phyloP scores from a whole-genome alignment of 2,797 vertebrate genomes.

The Parambassis ranga region DNA sequence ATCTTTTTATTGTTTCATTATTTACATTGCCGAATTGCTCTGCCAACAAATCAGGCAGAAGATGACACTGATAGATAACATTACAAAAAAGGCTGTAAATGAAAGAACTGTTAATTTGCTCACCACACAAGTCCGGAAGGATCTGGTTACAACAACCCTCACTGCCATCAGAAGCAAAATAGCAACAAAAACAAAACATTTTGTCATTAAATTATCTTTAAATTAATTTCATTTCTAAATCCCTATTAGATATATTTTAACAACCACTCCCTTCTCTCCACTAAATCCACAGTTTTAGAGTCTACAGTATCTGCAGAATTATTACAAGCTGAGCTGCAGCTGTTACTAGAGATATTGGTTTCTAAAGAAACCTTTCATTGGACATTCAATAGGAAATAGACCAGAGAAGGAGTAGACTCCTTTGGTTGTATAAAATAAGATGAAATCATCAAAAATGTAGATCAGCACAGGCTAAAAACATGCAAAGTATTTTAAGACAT shows the following conservation, averaged over 20 bases:
- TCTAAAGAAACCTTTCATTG: background rate
- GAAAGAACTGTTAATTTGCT: background rate
- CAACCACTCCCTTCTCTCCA: constrained; percentile 1
- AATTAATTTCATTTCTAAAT: constrained; percentile 1
- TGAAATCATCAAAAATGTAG: background rate
- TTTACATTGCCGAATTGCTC: constrained; percentile 65
- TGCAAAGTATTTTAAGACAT: constrained; percentile 35
- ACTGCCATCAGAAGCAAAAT: constrained; percentile 1
- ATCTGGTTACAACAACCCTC: too few species aligned
- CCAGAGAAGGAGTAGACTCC: background rate
- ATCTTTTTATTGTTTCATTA: constrained; percentile 72
- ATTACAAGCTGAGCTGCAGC: background rate
- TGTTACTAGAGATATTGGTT: background rate
- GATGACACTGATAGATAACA: constrained; percentile 24
- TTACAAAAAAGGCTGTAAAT: constrained; percentile 37
- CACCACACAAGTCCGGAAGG: background rate
- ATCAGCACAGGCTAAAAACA: background rate
- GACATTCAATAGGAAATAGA: background rate
- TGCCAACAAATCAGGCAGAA: constrained; percentile 25
- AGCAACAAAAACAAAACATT: constrained; percentile 17
- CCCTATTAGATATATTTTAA: background rate
- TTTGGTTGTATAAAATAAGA: too few species aligned
- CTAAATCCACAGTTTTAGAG: background rate
- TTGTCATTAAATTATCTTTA: constrained; percentile 6
- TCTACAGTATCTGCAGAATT: background rate